These are phyloP conservation scores for Thripadectes ignobilis DNA, from an alignment of 2,797 vertebrate genomes.

Conservation along the genomic window DNA sequence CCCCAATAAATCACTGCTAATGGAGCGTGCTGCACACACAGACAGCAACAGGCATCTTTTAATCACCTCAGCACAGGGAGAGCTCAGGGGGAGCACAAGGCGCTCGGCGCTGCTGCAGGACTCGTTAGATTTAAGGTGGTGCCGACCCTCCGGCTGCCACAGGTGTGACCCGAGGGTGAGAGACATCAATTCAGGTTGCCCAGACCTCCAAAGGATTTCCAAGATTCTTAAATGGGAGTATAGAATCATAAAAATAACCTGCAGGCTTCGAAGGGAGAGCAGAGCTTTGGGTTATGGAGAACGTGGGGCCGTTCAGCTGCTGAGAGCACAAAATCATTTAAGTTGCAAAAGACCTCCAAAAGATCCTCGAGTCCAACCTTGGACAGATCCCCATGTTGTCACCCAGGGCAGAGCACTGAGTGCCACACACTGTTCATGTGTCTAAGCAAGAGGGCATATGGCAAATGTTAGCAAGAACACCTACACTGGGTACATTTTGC, in stretches of 20 bases:
- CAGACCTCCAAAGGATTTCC: background rate
- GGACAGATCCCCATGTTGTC: background rate
- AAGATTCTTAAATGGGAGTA: background rate
- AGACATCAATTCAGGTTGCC: background rate
- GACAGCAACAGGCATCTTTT: constrained; percentile 63
- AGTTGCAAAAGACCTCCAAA: background rate
- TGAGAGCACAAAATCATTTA: background rate
- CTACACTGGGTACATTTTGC: fast-evolving
- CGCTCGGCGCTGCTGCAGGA: background rate
- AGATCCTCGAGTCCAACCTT: fast-evolving
- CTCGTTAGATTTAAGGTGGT: background rate
- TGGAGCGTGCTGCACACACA: constrained; percentile 55
- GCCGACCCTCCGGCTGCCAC: background rate
- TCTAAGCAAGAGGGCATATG: background rate
- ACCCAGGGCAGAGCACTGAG: background rate
- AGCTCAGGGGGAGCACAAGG: constrained; percentile 37
- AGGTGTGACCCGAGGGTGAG: background rate
- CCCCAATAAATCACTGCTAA: constrained; percentile 75
- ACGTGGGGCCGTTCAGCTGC: background rate
- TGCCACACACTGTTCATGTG: background rate
- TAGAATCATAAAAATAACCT: background rate
- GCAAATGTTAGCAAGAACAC: background rate
- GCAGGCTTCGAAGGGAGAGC: background rate
- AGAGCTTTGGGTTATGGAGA: background rate
- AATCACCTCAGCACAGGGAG: constrained; percentile 54